Percentiles rank a stretch among this genome's conserved stretches.
Conservation (phyloP, 2,797 vertebrate genomes). For the Otolemur crassicaudatus region DNA sequence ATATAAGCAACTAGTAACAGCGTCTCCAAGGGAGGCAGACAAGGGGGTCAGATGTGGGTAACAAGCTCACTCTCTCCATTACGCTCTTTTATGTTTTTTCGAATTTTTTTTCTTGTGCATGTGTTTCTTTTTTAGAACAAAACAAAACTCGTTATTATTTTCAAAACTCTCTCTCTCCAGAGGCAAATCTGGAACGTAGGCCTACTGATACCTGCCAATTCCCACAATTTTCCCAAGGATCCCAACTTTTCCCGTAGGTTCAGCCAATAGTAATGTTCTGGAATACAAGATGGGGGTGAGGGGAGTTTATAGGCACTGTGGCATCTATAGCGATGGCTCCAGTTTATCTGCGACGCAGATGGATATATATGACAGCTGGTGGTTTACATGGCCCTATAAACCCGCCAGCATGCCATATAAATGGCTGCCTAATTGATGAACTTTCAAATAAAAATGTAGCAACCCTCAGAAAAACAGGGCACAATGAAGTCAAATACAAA, state of each 20-base stretch:
- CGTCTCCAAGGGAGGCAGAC: background rate
- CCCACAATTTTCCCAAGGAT: background rate
- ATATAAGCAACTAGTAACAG: background rate
- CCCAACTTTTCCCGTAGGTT: background rate
- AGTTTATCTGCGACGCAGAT: constrained; percentile 22
- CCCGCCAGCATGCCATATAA: background rate
- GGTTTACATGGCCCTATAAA: background rate
- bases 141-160: constrained; percentile 16
- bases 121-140: constrained; percentile 47
- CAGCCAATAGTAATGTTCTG: background rate
- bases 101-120: background rate
- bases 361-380: background rate
- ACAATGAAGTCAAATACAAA: background rate
- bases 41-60: constrained; percentile 32
- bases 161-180: constrained; percentile 28
- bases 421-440: constrained; percentile 7
- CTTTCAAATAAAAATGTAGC: constrained; percentile 66
- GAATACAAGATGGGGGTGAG: background rate
- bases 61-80: background rate
- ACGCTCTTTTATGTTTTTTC: background rate
- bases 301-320: background rate
- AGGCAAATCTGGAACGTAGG: constrained; percentile 31
- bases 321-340: background rate
- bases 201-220: constrained; percentile 51
- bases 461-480: background rate